Evolutionary conservation across 2,113 vertebrate genomes (phyloP).

Genomic region (Limanda limanda): DNA sequence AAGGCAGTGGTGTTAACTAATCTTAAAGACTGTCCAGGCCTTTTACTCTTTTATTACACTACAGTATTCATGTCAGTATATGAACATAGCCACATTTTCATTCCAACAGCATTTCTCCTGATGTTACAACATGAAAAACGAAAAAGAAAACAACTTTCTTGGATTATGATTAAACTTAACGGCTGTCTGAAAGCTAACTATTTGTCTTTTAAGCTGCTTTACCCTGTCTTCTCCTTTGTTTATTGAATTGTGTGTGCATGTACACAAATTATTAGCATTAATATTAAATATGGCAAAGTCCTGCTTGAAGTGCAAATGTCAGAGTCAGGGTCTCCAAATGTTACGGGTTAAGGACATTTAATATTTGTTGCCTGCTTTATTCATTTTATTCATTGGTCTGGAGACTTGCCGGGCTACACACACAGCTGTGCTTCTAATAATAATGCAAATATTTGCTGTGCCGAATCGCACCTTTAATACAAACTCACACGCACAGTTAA

Average conservation of each 20-base stretch:
- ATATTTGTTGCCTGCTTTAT: not conserved
- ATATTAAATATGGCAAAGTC: slow-evolving; percentile 20
- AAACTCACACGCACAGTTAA: not conserved
- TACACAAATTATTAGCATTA: slow-evolving; percentile 14
- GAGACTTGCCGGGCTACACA: slow-evolving; percentile 20
- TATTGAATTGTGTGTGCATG: not conserved
- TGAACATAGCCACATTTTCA: not conserved
- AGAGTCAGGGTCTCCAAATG: not conserved
- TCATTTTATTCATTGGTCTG: not conserved
- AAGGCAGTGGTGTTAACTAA: slow-evolving; percentile 4
- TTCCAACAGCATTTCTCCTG: not conserved
- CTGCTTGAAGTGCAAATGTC: not conserved
- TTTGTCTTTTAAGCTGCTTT: not conserved
- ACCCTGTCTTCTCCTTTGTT: not conserved
- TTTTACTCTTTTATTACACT: not conserved
- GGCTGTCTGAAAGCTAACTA: not conserved
- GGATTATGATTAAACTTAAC: not conserved
- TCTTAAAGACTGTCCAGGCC: not conserved
- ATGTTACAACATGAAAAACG: not conserved
- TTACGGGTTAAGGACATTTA: not conserved
- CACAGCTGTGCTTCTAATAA: slow-evolving; percentile 33
- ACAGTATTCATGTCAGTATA: not conserved
- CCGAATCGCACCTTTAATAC: not conserved
- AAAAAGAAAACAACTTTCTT: not conserved
- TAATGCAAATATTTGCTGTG: slow-evolving; percentile 48